Conservation (phyloP, 2,113 vertebrate genomes). For the Bothrops jararaca region DNA sequence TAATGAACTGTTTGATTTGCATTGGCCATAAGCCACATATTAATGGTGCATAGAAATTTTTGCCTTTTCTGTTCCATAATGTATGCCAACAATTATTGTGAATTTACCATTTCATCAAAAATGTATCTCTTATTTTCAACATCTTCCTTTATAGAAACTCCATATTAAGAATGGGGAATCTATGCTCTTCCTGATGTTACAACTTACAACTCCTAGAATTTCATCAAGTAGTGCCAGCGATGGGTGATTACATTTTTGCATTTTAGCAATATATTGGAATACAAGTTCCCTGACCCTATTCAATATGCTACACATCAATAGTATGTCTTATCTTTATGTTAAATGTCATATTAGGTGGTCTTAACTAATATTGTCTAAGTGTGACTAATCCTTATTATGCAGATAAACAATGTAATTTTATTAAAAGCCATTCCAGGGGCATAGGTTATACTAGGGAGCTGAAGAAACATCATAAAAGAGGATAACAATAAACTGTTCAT, state of each 20-base stretch:
- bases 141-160: background rate
- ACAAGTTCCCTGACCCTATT: background rate
- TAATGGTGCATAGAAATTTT: background rate
- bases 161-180: background rate
- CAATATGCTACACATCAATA: background rate
- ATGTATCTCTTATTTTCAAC: background rate
- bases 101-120: background rate
- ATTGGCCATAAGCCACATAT: background rate
- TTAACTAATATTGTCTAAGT: background rate
- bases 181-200: background rate
- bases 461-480: background rate
- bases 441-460: no score
- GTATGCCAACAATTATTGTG: background rate
- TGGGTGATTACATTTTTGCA: background rate
- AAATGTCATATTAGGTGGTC: background rate
- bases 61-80: background rate
- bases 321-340: background rate
- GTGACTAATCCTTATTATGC: background rate
- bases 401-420: background rate
- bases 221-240: background rate
- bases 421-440: no score
- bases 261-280: background rate
- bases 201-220: background rate
- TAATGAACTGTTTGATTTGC: background rate
- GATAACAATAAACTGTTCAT: background rate